Evolutionary conservation across 2,888 invertebrate genomes (phyloP).

Genomic region (Catotricha subobsoleta): DNA sequence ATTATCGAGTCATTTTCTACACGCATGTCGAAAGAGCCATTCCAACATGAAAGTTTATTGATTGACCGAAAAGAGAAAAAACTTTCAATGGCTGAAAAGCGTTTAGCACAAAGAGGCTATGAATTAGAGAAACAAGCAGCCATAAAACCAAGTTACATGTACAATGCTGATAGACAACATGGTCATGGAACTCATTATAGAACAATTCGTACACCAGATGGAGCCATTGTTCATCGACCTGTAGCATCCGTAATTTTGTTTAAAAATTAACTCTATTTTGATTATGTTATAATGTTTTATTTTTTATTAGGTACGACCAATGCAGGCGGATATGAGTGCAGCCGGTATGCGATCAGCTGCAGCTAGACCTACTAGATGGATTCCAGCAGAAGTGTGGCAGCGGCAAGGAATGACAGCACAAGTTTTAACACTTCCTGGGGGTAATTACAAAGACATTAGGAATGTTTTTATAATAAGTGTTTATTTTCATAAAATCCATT

Average conservation of each 20-base stretch:
- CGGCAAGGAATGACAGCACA: conserved; percentile 89
- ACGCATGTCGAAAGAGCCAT: conserved; percentile 64
- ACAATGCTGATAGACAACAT: conserved; percentile 30
- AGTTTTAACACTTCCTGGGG: conserved; percentile 80
- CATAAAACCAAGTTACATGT: conserved; percentile 36
- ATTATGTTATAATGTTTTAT: conserved; percentile 3
- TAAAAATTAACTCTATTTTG: conserved; percentile 3
- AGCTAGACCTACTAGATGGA: conserved; percentile 48
- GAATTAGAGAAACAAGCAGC: conserved; percentile 85
- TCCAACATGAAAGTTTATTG: conserved; percentile 86
- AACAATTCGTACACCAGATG: conserved; percentile 37
- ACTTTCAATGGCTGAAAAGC: conserved; percentile 80
- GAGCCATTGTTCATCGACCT: conserved; percentile 43
- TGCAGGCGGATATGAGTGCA: conserved; percentile 45
- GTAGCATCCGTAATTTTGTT: conserved; percentile 38
- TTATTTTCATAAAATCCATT: neutral
- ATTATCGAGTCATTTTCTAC: conserved; percentile 43
- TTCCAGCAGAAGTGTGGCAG: conserved; percentile 80
- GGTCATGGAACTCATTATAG: conserved; percentile 33
- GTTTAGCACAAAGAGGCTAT: conserved; percentile 78
- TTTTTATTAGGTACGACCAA: conserved; percentile 46
- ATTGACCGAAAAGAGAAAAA: conserved; percentile 91
- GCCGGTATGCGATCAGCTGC: conserved; percentile 27
- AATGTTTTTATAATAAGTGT: neutral
- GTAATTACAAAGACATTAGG: conserved; percentile 26